phyloP scores from a whole-genome alignment of 2,113 vertebrate species.

The Zapornia atra region DNA sequence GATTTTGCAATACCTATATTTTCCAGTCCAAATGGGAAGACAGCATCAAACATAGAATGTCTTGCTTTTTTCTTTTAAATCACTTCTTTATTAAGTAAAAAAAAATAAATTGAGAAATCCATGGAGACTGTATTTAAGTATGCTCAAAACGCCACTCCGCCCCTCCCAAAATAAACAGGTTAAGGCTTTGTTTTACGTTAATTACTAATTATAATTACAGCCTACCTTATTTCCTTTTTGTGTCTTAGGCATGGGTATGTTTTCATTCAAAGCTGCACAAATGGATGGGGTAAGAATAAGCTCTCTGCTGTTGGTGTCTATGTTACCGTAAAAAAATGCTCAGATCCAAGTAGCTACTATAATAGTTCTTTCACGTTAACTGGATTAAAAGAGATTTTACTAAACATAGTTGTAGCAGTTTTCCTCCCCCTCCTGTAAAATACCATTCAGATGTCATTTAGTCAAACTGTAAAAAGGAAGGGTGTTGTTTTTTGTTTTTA shows the following conservation, averaged over 20 bases:
- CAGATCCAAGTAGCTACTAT: neutral
- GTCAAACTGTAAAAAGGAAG: conserved; percentile 41
- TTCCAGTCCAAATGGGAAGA: conserved; percentile 6
- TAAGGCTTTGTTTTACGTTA: neutral
- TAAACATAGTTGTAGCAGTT: conserved; percentile 7
- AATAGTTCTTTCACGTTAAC: conserved; percentile 1
- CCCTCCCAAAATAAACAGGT: neutral
- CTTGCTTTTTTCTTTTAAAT: neutral
- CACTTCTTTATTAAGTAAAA: neutral
- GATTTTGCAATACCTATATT: neutral
- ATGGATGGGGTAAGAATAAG: neutral
- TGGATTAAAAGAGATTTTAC: conserved; percentile 49
- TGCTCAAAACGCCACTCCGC: neutral
- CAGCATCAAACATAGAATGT: neutral
- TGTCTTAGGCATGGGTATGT: neutral
- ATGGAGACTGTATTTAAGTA: neutral
- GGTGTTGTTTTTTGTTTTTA: neutral
- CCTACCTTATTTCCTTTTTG: neutral
- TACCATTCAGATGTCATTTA: conserved; percentile 7
- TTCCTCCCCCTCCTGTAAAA: neutral
- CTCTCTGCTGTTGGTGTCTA: neutral
- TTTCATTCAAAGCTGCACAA: conserved; percentile 34
- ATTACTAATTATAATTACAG: conserved; percentile 21
- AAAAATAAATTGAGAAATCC: neutral
- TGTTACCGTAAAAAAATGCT: conserved; percentile 8